Base-by-base conservation (phyloP, 2,113 vertebrate genomes). In the Cygnus buccinator region DNA sequence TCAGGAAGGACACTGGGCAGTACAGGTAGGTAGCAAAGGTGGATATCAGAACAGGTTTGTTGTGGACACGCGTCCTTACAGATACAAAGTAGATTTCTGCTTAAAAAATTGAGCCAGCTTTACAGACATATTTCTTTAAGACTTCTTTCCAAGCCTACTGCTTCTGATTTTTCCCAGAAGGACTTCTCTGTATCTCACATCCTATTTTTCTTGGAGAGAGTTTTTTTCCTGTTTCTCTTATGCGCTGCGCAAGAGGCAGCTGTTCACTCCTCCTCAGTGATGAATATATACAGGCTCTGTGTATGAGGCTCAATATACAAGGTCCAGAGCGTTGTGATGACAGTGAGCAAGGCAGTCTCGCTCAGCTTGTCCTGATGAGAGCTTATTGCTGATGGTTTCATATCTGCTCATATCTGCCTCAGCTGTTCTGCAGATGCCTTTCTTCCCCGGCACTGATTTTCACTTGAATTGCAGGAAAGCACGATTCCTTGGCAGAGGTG, bases 341-440 rank as follows among this genome's bases (percentile, higher is more conserved):
- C 85, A 90, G 31, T 59, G 28, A 81, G 75, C 44, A 88, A 94
- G 86, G 55, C 75, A 86, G 50, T 75, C 77, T 74, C 59, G n/a
- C 59, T 77, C 83, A 86, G 83, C 50, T 84, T 93, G 89, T 90
- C 50, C 72, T 93, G 90, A 67, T 88, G 55, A 76, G 87, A 87
- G 44, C 89, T 95, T 90, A 89, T 93, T 91, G 58, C 61, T 76
- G 71, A 48, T 61, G 41, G 75, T 92, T 93, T 94, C 20, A 0
- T 90, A 83, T 87, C 92, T 41, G 41, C 67, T 88, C 11, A 2
- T 88, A 63, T 94, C 72, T 95, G 65, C 59, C 52, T 94, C 84
- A 85, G 58, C 88, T 93, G 72, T 79, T 76, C 63, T 90, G 63
- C 82, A 94, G 63, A 85, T 90, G 55, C 61, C 46, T 77, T 90